phyloP scores from a whole-genome alignment of 1,140 invertebrate genomes.

The Lepidurus apus region DNA sequence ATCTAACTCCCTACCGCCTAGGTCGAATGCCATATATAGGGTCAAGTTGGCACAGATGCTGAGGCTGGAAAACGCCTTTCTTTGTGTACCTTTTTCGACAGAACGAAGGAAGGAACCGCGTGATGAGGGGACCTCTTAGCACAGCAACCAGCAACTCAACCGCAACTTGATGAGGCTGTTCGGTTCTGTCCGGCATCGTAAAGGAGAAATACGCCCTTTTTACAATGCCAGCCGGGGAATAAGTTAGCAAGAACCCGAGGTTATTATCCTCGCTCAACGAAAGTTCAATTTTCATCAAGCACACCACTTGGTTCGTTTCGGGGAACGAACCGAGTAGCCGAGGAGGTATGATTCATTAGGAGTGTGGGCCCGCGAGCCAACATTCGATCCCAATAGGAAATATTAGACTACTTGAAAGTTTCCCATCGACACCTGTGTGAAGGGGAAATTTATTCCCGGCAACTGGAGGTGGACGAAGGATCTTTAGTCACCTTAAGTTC shows the following conservation, averaged over 20 bases:
- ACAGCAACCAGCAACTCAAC: background rate
- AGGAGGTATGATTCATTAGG: background rate
- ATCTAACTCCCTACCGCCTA: background rate
- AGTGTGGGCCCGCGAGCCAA: background rate
- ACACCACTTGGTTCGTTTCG: background rate
- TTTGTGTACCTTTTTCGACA: too few relatives aligned
- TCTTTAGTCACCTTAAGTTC: too few relatives aligned
- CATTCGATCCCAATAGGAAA: background rate
- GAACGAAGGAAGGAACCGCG: too few relatives aligned
- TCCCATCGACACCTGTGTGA: background rate
- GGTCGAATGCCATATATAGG: slow-evolving; percentile 7
- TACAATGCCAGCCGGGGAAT: background rate
- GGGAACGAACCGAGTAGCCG: background rate
- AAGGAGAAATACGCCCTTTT: background rate
- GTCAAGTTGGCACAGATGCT: slow-evolving; percentile 9
- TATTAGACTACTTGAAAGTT: background rate
- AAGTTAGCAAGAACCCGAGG: slow-evolving; percentile 2
- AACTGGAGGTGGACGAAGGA: too few relatives aligned
- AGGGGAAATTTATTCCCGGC: background rate
- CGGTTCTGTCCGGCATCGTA: background rate
- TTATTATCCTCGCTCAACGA: slow-evolving; percentile 1
- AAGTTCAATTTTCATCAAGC: background rate
- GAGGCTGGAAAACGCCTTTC: background rate
- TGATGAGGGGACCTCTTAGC: background rate
- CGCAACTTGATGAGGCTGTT: background rate